Evolutionary conservation across 1,140 invertebrate species (phyloP).

Genomic region (Listronotus oregonensis): DNA sequence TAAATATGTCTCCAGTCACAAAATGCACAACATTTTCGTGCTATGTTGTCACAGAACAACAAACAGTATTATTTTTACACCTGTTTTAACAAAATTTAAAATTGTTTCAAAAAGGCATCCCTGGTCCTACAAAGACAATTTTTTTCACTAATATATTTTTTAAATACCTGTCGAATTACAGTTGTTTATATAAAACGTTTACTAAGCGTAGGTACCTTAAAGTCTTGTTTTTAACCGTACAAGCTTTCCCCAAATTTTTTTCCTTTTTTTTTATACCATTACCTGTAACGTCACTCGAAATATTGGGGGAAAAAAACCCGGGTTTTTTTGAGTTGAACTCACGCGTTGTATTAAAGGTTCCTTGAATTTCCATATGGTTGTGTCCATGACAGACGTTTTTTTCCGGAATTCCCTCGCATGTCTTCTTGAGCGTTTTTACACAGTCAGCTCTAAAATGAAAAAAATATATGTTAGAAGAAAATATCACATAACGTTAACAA

Average conservation of each 20-base stretch:
- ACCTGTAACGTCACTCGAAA: slow-evolving; percentile 6
- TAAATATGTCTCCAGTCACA: no score
- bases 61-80: no score
- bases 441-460: slow-evolving; percentile 74
- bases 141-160: no score
- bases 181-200: no score
- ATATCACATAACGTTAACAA: neutral
- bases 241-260: neutral
- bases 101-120: no score
- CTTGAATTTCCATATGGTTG: slow-evolving; percentile 87
- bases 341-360: slow-evolving; percentile 73
- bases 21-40: no score
- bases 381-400: slow-evolving; percentile 83
- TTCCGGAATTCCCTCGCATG: slow-evolving; percentile 81
- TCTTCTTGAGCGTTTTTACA: slow-evolving; percentile 84
- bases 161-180: no score
- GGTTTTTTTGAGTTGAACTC: slow-evolving; percentile 68
- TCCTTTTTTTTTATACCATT: slow-evolving; percentile 31
- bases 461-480: slow-evolving; percentile 2
- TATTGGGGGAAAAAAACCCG: slow-evolving; percentile 73
- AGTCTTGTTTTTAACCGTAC: neutral
- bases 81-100: no score
- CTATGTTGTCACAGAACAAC: no score
- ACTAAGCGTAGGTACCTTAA: no score
- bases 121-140: no score